Evolutionary conservation across 2,888 invertebrate genomes (phyloP), one percentile per base, ranked within the genome.

Genomic region (Cinara cedri): DNA sequence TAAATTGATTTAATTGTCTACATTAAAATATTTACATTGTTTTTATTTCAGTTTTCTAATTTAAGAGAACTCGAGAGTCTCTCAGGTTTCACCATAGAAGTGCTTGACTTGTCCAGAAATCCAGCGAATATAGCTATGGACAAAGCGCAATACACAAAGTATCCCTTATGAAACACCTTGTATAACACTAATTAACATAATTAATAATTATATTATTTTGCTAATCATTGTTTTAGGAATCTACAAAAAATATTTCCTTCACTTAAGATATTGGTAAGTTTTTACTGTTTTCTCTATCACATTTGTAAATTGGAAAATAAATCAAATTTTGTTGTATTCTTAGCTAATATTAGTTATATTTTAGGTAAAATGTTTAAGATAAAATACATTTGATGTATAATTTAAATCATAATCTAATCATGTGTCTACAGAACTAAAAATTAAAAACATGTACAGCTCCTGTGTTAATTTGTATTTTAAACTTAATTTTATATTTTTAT

Each of bases 301-400:
- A 55, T n/a, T 66, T 76, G 55, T 19, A 46, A 9, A 21, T 24
- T 68, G 24, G 46, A 34, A 57, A 34, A 76, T 46, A 66, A 68
- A 24, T 68, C n/a, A 46, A 16, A 66, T 76, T 16, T 68, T 68
- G 68, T 34, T 76, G 55, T 68, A 46, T 26, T 68, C 34, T 66
- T 68, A 54, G 21, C 14, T 76, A 57, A 55, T 54, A 9, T 55
- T 57, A 55, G 55, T 76, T 76, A 42, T 66, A 21, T 24, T 76
- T 62, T 57, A 76, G 66, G 75, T 76, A 66, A 76, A 57, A 57
- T 76, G 76, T 65, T 16, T 3, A 10, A 42, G 34, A 57, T 76
- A 76, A 57, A 76, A 68, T 66, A 68, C 68, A 76, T 66, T 57
- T 66, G 60, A 49, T 72, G 60, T 49, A 34, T 51, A 63, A n/a